These are phyloP conservation scores for Pardosa pseudoannulata DNA, from an alignment of 2,888 invertebrate genomes.

Conservation along the genomic window DNA sequence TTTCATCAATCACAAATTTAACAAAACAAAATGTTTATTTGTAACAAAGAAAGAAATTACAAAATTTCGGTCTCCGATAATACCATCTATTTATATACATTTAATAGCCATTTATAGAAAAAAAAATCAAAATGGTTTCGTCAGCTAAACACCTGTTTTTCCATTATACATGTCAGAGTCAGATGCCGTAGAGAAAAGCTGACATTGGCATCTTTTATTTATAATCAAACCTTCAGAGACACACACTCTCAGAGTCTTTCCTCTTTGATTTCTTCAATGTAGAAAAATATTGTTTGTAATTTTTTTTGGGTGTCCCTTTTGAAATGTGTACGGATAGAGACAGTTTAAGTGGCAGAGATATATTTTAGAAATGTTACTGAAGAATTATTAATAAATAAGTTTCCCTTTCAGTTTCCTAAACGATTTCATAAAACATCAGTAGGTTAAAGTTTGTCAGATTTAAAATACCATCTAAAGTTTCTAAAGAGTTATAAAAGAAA, in stretches of 20 bases:
- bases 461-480: too few species aligned
- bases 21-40: too few species aligned
- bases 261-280: background rate
- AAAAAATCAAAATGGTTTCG: background rate
- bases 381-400: too few species aligned
- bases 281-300: background rate
- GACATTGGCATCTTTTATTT: slow-evolving; percentile 12
- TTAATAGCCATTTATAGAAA: background rate
- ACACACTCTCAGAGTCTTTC: background rate
- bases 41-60: too few species aligned
- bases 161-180: background rate
- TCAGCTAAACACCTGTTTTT: slow-evolving; percentile 10
- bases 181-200: background rate
- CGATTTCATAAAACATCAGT: too few species aligned
- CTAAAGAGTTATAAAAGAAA: too few species aligned
- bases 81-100: background rate
- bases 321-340: background rate
- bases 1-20: too few species aligned
- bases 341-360: too few species aligned
- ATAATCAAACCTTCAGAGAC: background rate
- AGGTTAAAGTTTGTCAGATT: too few species aligned
- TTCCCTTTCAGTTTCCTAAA: too few species aligned
- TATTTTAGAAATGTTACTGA: too few species aligned
- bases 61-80: too few species aligned
- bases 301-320: background rate